phyloP scores from a whole-genome alignment of 2,797 vertebrate species.

The Tenualosa thibaudeaui region DNA sequence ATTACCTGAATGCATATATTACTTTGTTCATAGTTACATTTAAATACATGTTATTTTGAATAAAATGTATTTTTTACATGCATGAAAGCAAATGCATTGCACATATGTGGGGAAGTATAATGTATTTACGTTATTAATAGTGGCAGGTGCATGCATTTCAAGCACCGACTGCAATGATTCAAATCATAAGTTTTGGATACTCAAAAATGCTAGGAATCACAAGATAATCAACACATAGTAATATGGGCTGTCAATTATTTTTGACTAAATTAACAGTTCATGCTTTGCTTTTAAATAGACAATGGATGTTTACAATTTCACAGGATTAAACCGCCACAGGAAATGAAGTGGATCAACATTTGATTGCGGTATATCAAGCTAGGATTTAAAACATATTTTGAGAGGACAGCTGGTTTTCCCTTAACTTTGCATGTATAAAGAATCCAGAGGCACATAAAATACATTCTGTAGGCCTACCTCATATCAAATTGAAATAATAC shows the following conservation, averaged over 20 bases:
- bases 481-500: no score
- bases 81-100: not conserved
- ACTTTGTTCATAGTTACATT: not conserved
- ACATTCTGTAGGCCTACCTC: no score
- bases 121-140: not conserved
- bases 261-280: no score
- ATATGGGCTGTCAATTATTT: not conserved
- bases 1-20: constrained; percentile 5
- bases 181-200: not conserved
- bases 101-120: not conserved
- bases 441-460: no score
- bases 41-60: not conserved
- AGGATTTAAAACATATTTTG: no score
- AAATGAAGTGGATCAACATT: no score
- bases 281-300: no score
- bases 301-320: no score
- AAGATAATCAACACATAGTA: not conserved
- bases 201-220: not conserved
- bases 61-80: not conserved
- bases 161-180: not conserved
- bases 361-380: no score
- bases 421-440: no score
- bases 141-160: not conserved
- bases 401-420: no score
- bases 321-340: no score